Evolutionary conservation across 2,888 invertebrate genomes (phyloP).

Genomic region (Volucella zonaria): DNA sequence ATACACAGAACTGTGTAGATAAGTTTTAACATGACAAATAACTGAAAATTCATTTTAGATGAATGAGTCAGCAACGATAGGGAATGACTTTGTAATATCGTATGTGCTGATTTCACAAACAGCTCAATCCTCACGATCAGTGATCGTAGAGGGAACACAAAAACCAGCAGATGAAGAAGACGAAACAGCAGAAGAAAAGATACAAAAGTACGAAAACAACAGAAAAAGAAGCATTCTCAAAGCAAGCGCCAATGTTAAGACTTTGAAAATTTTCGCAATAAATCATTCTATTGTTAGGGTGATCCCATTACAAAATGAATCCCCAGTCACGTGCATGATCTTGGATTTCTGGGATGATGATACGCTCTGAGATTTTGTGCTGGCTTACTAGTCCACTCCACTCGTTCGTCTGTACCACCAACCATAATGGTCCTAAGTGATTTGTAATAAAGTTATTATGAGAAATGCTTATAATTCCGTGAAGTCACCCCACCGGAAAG

Average conservation of each 20-base stretch:
- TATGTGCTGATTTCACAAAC: slow-evolving; percentile 74
- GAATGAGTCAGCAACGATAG: slow-evolving; percentile 50
- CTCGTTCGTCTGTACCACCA: slow-evolving; percentile 48
- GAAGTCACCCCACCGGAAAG: slow-evolving; percentile 73
- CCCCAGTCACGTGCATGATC: slow-evolving; percentile 75
- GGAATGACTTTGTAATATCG: slow-evolving; percentile 59
- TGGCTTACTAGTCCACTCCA: slow-evolving; percentile 47
- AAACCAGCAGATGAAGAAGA: slow-evolving; percentile 27
- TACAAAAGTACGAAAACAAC: slow-evolving; percentile 41
- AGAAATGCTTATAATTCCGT: slow-evolving; percentile 73
- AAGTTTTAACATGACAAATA: slow-evolving; percentile 62
- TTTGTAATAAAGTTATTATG: slow-evolving; percentile 76
- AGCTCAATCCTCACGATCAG: slow-evolving; percentile 71
- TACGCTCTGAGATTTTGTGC: slow-evolving; percentile 36
- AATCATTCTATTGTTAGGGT: slow-evolving; percentile 75
- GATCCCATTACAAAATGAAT: slow-evolving; percentile 75
- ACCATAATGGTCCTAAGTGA: slow-evolving; percentile 75
- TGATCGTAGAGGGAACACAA: slow-evolving; percentile 36
- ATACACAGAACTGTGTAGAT: slow-evolving; percentile 20
- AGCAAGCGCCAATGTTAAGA: slow-evolving; percentile 74
- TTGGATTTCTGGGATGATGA: slow-evolving; percentile 74
- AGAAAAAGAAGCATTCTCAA: slow-evolving; percentile 60
- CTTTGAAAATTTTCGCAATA: slow-evolving; percentile 75
- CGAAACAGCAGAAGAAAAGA: slow-evolving; percentile 20
- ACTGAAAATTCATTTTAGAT: slow-evolving; percentile 23